Evolutionary conservation across 2,113 vertebrate species (phyloP).

Genomic region (Pavo muticus): DNA sequence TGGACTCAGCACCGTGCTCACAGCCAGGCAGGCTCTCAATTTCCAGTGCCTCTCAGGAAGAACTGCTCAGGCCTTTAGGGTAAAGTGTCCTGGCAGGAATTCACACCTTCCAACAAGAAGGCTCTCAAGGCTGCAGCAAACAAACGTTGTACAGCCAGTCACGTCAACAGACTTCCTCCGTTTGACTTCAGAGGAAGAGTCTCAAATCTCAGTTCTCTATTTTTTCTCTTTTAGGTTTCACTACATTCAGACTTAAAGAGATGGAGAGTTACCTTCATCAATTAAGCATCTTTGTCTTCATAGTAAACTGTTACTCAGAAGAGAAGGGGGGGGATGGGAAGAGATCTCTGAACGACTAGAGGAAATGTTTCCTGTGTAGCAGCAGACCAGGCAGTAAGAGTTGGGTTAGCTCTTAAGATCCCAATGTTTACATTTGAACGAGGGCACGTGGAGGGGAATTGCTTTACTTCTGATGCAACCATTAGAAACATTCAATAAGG

Average conservation of each 20-base stretch:
- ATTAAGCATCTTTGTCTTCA: rapidly evolving
- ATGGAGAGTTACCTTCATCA: neutral
- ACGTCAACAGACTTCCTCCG: neutral
- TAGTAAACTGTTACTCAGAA: neutral
- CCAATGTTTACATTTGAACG: neutral
- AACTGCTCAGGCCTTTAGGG: neutral
- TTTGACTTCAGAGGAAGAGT: neutral
- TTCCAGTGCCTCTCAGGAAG: neutral
- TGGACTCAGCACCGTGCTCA: rapidly evolving
- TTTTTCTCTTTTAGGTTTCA: neutral
- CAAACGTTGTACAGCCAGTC: neutral
- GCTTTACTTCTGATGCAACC: neutral
- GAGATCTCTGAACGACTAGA: rapidly evolving
- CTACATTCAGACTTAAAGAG: neutral
- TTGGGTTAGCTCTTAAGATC: neutral
- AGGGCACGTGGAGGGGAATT: rapidly evolving
- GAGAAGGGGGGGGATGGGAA: neutral
- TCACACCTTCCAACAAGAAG: too few relatives aligned
- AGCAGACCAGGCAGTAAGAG: neutral
- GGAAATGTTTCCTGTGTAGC: neutral
- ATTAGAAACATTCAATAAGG: rapidly evolving
- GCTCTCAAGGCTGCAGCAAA: neutral
- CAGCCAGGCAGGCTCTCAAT: neutral
- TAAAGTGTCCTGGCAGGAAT: neutral
- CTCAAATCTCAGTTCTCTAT: neutral